Evolutionary conservation across 2,888 invertebrate species (phyloP).

Genomic region (Serrognathus titanus): DNA sequence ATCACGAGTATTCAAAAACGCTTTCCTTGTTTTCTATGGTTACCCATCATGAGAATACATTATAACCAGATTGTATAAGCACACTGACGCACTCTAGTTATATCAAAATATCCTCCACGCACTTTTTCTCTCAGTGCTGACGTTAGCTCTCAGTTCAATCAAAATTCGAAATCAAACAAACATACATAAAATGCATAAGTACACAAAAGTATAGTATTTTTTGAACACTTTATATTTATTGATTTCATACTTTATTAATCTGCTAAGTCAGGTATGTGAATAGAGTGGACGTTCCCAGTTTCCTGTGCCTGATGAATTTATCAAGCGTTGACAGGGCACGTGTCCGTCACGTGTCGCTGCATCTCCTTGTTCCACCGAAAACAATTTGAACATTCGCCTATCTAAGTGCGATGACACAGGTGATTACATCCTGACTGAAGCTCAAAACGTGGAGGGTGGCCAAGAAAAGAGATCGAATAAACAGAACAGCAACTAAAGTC

Average conservation of each 20-base stretch:
- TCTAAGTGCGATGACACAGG: conserved; percentile 6
- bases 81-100: too few species aligned
- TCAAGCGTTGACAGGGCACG: conserved; percentile 27
- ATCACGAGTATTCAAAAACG: too few species aligned
- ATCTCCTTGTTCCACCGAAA: conserved; percentile 25
- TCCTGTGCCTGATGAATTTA: conserved; percentile 14
- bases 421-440: conserved; percentile 1
- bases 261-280: conserved; percentile 11
- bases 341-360: conserved; percentile 29
- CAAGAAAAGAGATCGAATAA: neutral
- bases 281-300: conserved; percentile 3
- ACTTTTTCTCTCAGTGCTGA: too few species aligned
- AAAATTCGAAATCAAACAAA: neutral
- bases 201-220: too few species aligned
- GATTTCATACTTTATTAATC: neutral
- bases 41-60: too few species aligned
- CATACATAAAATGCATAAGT: too few species aligned
- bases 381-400: conserved; percentile 7
- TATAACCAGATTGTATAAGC: too few species aligned
- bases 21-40: too few species aligned
- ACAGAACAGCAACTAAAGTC: neutral
- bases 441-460: neutral
- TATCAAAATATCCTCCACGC: too few species aligned
- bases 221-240: neutral
- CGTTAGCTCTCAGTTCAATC: too few species aligned